Base-by-base conservation (phyloP, 2,797 vertebrate species). In the Brotula barbata region DNA sequence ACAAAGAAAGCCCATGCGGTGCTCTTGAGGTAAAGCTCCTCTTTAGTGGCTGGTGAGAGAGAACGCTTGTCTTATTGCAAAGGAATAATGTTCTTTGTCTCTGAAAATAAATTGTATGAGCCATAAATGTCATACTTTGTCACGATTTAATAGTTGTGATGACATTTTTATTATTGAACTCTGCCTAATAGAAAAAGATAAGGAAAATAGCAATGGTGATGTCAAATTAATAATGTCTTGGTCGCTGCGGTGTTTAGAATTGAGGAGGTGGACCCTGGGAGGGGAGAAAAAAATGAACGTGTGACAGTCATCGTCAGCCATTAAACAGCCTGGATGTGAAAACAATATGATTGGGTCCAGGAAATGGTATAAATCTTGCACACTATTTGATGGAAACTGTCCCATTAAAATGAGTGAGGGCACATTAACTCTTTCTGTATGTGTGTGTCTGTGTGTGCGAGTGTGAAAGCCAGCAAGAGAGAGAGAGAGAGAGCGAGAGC, bases 81-180 rank as follows among this genome's bases (percentile, higher is more conserved):
- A 78, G 28, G 67, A 84, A 78, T 80, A 52, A 85, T 83, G 71
- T 16, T 47, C 58, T 82, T 78, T 81, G 78, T 81, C 68, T 77
- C 68, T 43, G 64, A 41, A 62, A 80, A 88, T 79, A 75, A 82
- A 87, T 83, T 47, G 49, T 16, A 58, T 1, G 7, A 60, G 58
- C 70, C 51, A 83, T 88, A 87, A 90, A 82, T 76, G 81, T 83
- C 81, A 78, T 50, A 28, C 74, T 87, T 70, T 79, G 70, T 89
- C 85, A 84, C 28, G 28, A 52, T 61, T 58, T 86, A 84, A 87
- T 83, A 84, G 85, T 52, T 52, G 31, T 25, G 15, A 31, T 78
- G 85, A 80, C 85, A 59, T 77, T 87, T 88, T 88, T 90, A 88
- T 75, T 81, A 89, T 79, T 84, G 81, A 80, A 83, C 71, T 47